These are phyloP conservation scores for Rhorus exstirpatorius DNA, from an alignment of 2,888 invertebrate genomes.

Conservation along the genomic window DNA sequence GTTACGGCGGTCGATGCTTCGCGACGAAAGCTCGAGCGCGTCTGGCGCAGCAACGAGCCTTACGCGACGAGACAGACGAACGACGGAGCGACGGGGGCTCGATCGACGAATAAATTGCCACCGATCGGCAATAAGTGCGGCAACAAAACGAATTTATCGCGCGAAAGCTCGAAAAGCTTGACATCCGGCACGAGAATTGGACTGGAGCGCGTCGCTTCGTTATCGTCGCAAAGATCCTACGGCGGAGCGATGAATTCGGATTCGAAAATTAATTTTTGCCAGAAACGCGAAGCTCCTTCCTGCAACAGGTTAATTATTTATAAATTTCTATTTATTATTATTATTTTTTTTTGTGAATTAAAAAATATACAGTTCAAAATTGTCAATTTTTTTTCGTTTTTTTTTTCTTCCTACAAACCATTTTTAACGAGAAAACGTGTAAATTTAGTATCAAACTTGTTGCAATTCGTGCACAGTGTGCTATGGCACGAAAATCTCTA, in stretches of 20 bases:
- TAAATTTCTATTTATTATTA: neutral
- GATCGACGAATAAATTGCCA: slow-evolving; percentile 67
- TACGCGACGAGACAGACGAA: slow-evolving; percentile 55
- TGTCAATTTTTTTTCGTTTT: neutral
- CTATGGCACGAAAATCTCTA: no score
- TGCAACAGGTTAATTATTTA: slow-evolving; percentile 52
- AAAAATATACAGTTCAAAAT: no score
- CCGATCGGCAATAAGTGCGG: slow-evolving; percentile 52
- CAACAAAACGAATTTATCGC: slow-evolving; percentile 55
- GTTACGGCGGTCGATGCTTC: slow-evolving; percentile 40
- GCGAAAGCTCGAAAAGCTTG: slow-evolving; percentile 60
- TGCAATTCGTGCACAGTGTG: no score
- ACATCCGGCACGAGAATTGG: slow-evolving; percentile 14
- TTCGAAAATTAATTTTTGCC: slow-evolving; percentile 32
- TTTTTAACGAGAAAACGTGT: no score
- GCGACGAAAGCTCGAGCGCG: slow-evolving; percentile 54
- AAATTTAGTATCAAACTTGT: no score
- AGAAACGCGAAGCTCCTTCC: slow-evolving; percentile 56
- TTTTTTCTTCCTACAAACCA: no score
- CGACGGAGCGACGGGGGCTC: slow-evolving; percentile 39
- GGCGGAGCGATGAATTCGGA: slow-evolving; percentile 15
- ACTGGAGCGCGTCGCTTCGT: slow-evolving; percentile 12
- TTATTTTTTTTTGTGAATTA: no score
- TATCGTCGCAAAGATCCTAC: slow-evolving; percentile 42
- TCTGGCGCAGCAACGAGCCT: slow-evolving; percentile 60